These are phyloP conservation scores for Uropetala carovei DNA, from an alignment of 2,888 invertebrate genomes.

Conservation along the genomic window DNA sequence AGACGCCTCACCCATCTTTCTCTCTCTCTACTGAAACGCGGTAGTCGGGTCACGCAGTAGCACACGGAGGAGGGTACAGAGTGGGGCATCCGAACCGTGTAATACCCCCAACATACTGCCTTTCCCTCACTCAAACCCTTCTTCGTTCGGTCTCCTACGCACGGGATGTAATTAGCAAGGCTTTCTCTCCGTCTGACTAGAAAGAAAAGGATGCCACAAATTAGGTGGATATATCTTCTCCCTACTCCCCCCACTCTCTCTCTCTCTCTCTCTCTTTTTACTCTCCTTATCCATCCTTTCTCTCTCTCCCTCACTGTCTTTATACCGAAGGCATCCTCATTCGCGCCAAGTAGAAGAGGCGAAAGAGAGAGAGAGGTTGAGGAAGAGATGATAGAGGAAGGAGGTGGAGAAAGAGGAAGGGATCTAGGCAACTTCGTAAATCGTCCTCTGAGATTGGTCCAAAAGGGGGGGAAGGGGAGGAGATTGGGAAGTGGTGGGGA, in stretches of 20 bases:
- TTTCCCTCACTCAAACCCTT: background rate
- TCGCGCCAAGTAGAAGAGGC: background rate
- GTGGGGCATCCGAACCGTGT: background rate
- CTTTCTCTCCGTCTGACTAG: background rate
- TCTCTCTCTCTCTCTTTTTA: background rate
- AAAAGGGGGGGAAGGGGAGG: background rate
- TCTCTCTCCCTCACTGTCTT: background rate
- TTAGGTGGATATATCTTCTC: slow-evolving; percentile 15
- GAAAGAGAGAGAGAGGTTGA: background rate
- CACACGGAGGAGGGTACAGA: background rate
- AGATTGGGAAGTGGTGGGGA: too few relatives aligned
- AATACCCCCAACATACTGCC: background rate
- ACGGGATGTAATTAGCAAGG: slow-evolving; percentile 18
- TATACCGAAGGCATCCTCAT: background rate
- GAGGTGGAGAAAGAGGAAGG: background rate
- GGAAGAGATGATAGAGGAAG: too few relatives aligned
- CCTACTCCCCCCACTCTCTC: background rate
- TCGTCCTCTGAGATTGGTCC: slow-evolving; percentile 10
- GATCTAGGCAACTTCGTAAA: background rate
- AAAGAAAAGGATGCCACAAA: slow-evolving; percentile 22
- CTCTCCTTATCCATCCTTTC: background rate
- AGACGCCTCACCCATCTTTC: background rate
- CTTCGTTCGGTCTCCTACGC: background rate
- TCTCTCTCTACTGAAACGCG: background rate
- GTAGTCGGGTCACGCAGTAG: slow-evolving; percentile 23